phyloP scores from a whole-genome alignment of 92 coral and sea anemone genomes.

The Micromussa lordhowensis region DNA sequence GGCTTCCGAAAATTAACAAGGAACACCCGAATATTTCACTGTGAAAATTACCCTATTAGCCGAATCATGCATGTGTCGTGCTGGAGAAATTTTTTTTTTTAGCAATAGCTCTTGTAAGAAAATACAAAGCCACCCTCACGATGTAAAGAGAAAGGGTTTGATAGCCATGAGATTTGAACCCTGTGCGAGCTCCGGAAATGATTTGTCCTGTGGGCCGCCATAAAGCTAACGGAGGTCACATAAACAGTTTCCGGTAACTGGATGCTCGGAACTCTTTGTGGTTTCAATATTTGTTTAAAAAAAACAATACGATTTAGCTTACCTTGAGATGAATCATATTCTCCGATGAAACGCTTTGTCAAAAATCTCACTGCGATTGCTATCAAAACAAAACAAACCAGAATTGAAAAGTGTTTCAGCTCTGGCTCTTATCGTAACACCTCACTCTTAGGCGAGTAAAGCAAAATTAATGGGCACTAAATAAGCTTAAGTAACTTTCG shows the following conservation, averaged over 20 bases:
- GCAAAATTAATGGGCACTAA: not conserved
- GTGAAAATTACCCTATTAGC: too few species aligned
- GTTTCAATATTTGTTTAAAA: not conserved
- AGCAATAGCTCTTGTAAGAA: not conserved
- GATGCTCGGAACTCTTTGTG: not conserved
- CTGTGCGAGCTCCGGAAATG: not conserved
- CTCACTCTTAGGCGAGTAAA: not conserved
- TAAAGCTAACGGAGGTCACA: not conserved
- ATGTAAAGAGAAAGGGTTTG: not conserved
- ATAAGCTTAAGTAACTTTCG: not conserved
- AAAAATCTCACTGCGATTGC: conserved; percentile 89
- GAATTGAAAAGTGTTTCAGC: not conserved
- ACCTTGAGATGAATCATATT: conserved; percentile 95
- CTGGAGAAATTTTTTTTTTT: too few species aligned
- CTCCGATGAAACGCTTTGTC: conserved; percentile 91
- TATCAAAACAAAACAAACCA: conserved; percentile 19
- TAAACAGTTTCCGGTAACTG: not conserved
- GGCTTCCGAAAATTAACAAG: too few species aligned
- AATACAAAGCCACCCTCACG: not conserved
- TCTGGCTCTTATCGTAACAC: not conserved
- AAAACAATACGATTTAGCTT: not conserved
- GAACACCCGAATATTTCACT: too few species aligned
- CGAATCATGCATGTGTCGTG: too few species aligned
- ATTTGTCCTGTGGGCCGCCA: not conserved
- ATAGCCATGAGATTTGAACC: not conserved